A percentile compares a stretch with the other conserved stretches of the same genome.
These are phyloP conservation scores for Hydropotes inermis DNA, from an alignment of 2,113 vertebrate genomes.

Conservation along the genomic window DNA sequence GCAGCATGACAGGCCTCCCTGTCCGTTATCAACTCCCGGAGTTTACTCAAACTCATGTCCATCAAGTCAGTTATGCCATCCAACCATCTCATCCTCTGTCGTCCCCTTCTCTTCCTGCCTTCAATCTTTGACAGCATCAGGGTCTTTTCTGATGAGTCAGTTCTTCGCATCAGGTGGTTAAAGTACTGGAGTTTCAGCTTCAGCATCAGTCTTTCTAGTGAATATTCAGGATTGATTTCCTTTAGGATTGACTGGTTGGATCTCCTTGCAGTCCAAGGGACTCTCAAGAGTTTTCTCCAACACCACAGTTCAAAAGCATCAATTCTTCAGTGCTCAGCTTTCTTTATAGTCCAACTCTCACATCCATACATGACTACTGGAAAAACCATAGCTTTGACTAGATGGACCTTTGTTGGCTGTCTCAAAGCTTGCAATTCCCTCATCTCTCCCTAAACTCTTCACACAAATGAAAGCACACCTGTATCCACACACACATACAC, in stretches of 20 bases:
- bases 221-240: background rate
- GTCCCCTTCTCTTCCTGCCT: background rate
- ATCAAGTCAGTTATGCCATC: background rate
- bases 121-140: background rate
- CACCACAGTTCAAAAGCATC: background rate
- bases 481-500: background rate
- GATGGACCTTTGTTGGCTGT: background rate
- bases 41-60: background rate
- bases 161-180: background rate
- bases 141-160: background rate
- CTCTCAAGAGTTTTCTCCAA: background rate
- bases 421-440: background rate
- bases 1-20: background rate
- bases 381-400: background rate
- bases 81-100: background rate
- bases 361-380: background rate
- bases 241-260: background rate
- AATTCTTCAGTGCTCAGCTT: background rate
- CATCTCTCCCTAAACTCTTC: background rate
- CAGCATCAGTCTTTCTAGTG: background rate
- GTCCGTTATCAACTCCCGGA: accelerated
- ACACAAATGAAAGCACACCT: background rate
- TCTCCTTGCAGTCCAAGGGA: background rate
- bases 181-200: background rate
- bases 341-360: background rate